A percentile compares a stretch with the other conserved stretches of the same genome.
phyloP scores from a whole-genome alignment of 2,888 invertebrate genomes.

The Cataglyphis livida region DNA sequence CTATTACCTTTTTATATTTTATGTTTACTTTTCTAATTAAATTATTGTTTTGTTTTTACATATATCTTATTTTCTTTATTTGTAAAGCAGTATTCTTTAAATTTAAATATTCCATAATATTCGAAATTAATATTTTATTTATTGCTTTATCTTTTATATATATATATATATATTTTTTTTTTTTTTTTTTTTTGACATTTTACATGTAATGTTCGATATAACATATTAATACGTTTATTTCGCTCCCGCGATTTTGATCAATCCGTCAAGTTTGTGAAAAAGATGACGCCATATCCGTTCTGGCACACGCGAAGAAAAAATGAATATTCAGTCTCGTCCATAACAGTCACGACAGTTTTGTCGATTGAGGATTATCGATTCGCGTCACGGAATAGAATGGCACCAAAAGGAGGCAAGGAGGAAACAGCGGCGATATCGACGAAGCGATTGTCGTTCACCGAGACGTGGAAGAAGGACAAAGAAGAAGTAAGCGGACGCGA shows the following conservation, averaged over 20 bases:
- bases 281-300: constrained; percentile 50
- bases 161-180: too few species aligned
- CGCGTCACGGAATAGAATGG: constrained; percentile 68
- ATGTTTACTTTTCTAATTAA: neutral
- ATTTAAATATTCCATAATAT: neutral
- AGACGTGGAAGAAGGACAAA: constrained; percentile 46
- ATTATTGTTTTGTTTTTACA: constrained; percentile 1
- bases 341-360: constrained; percentile 72
- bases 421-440: constrained; percentile 36
- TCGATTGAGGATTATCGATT: constrained; percentile 75
- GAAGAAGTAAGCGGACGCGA: constrained; percentile 40
- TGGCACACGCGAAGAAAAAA: constrained; percentile 53
- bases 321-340: constrained; percentile 72
- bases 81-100: too few species aligned
- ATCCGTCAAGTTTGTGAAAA: constrained; percentile 50
- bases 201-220: neutral
- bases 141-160: neutral
- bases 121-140: neutral
- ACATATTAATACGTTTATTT: constrained; percentile 28
- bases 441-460: constrained; percentile 40
- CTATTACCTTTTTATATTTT: neutral
- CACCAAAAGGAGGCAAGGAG: constrained; percentile 45
- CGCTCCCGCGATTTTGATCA: constrained; percentile 54
- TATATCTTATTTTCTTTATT: neutral
- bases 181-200: neutral